A percentile compares a stretch with the other conserved stretches of the same genome.
phyloP scores from a whole-genome alignment of 2,888 invertebrate genomes.

The Ceraclea dissimilis region DNA sequence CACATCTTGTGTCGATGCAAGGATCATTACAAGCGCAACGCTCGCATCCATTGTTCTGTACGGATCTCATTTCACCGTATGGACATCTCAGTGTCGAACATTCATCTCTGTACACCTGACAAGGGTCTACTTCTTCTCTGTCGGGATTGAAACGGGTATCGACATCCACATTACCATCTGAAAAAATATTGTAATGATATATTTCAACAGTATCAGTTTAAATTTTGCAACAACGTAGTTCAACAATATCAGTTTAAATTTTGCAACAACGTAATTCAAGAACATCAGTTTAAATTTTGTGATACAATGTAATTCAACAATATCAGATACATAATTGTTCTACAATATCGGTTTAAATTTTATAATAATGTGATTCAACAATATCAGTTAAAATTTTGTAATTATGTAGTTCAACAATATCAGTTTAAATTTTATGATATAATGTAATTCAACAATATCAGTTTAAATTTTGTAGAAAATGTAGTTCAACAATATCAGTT shows the following conservation, averaged over 20 bases:
- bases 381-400: too few relatives aligned
- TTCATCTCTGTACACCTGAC: slow-evolving; percentile 51
- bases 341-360: too few relatives aligned
- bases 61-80: slow-evolving; percentile 57
- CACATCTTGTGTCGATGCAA: slow-evolving; percentile 56
- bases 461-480: too few relatives aligned
- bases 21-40: slow-evolving; percentile 71
- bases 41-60: slow-evolving; percentile 57
- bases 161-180: slow-evolving; percentile 35
- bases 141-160: slow-evolving; percentile 26
- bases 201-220: background rate
- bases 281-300: background rate
- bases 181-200: too few relatives aligned
- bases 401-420: too few relatives aligned
- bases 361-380: too few relatives aligned
- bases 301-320: too few relatives aligned
- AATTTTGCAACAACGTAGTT: background rate
- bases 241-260: background rate
- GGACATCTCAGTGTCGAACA: slow-evolving; percentile 61
- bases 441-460: too few relatives aligned
- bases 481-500: too few relatives aligned
- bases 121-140: slow-evolving; percentile 40
- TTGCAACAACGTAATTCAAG: too few relatives aligned
- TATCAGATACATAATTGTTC: too few relatives aligned
- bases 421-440: too few relatives aligned